Base-by-base conservation (phyloP, 2,113 vertebrate species). In the Lichenostomus cassidix region DNA sequence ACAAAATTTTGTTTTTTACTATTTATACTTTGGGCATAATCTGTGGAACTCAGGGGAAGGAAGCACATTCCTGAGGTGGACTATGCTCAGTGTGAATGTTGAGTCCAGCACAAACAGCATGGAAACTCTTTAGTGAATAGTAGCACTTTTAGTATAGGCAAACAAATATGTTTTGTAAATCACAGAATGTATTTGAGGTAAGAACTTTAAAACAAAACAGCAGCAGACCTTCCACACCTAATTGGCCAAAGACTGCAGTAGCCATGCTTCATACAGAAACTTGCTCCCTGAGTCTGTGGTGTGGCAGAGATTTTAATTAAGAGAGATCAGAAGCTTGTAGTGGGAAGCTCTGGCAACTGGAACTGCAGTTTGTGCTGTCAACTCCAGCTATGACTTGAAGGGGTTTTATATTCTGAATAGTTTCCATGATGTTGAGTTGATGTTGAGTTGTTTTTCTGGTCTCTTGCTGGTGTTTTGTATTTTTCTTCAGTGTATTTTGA, bases 351-450 rank as follows among this genome's bases (percentile, higher is more conserved):
- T 91, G 70, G 65, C 44, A 56, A 21, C 31, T 37, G 58, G 71
- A 89, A 83, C 41, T 71, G 52, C 53, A 67, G 49, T 70, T 90
- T 20, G n/a, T 77, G 47, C 56, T 78, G 29, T 31, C 15, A 65
- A 7, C 50, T 96, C 59, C 87, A 94, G 79, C 47, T 90, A 87
- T 96, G 94, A 94, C 92, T 95, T 93, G 88, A 75, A 78, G 41
- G 44, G 69, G 37, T 52, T 97, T 97, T 95, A 35, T 94, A 49
- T 93, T 87, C 23, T 28, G 50, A 83, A 7, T 87, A 89, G 82
- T 97, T 96, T 97, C 92, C 78, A 63, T 96, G 87, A 84, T 89
- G 86, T 68, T 52, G 31, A 88, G 79, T 83, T 96, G 87, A 84
- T 89, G 86, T 68, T 52, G 31, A 88, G 79, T 83, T 52, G 50